Evolutionary conservation across 2,888 invertebrate genomes (phyloP).

Genomic region (Girardia tigrina): DNA sequence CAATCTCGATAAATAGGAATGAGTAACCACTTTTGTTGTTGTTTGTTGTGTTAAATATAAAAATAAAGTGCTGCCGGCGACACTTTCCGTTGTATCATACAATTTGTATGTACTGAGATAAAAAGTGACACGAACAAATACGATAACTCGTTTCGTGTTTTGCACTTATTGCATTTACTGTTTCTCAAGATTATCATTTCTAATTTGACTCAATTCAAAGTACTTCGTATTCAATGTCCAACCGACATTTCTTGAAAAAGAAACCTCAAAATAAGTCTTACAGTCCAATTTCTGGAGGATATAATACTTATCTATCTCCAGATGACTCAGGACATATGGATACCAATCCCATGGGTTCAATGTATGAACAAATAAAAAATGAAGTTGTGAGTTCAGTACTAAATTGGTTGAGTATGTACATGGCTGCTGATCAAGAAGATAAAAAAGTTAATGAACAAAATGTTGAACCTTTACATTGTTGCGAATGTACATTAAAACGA

Average conservation of each 20-base stretch:
- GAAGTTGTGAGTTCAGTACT: conserved; percentile 29
- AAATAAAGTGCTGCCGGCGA: no score
- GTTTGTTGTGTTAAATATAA: no score
- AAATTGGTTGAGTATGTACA: conserved; percentile 25
- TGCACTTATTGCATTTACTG: no score
- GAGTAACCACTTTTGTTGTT: no score
- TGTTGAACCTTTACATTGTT: not conserved
- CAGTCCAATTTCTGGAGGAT: not conserved
- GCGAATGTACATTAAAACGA: not conserved
- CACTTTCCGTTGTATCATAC: no score
- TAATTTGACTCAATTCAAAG: no score
- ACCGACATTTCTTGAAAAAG: not conserved
- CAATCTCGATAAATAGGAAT: no score
- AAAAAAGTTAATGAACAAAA: not conserved
- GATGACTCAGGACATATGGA: not conserved
- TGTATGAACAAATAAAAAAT: conserved; percentile 26
- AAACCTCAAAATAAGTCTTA: not conserved
- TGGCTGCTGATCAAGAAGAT: conserved; percentile 13
- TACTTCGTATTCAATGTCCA: not conserved
- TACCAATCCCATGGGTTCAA: not conserved
- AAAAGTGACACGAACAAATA: no score
- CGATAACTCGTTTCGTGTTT: no score
- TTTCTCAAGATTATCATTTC: no score
- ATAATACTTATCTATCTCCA: not conserved
- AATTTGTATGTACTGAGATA: no score